Conservation (phyloP, 1,140 invertebrate species). For the Campoletis sonorensis region DNA sequence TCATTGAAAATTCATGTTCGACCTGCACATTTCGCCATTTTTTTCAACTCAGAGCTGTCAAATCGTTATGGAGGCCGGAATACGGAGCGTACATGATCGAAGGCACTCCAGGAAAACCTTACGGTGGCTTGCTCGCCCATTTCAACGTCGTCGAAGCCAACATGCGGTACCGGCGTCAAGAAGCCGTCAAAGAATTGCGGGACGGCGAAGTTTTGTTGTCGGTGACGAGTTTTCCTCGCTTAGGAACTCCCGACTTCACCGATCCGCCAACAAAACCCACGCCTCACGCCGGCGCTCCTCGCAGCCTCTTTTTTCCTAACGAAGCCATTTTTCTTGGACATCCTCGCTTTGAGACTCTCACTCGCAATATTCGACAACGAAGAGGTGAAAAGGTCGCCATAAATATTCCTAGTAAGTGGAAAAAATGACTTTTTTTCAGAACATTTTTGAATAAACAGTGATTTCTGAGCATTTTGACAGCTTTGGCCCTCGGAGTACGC, state of each 20-base stretch:
- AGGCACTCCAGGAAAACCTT: slow-evolving; percentile 98
- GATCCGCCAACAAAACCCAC: slow-evolving; percentile 84
- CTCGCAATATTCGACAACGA: slow-evolving; percentile 93
- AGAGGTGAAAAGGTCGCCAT: slow-evolving; percentile 97
- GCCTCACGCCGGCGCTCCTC: slow-evolving; percentile 86
- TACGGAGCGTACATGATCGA: slow-evolving; percentile 99
- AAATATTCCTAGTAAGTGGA: slow-evolving; percentile 91
- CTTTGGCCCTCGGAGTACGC: too few relatives aligned
- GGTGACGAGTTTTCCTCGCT: slow-evolving; percentile 93
- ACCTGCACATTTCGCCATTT: neutral
- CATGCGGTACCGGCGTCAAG: slow-evolving; percentile 93
- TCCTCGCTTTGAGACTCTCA: slow-evolving; percentile 96
- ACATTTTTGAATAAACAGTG: too few relatives aligned
- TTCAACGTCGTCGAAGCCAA: slow-evolving; percentile 99
- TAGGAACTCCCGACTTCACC: slow-evolving; percentile 94
- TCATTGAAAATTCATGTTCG: neutral
- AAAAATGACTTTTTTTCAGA: neutral
- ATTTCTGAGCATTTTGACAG: too few relatives aligned
- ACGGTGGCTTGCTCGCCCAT: slow-evolving; percentile 94
- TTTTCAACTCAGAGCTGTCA: slow-evolving; percentile 79
- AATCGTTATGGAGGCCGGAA: slow-evolving; percentile 97
- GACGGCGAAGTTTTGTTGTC: slow-evolving; percentile 92
- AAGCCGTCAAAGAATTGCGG: slow-evolving; percentile 87
- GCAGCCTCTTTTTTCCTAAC: slow-evolving; percentile 96
- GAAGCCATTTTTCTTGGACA: slow-evolving; percentile 95